phyloP scores from a whole-genome alignment of 2,797 vertebrate genomes.

The Chromobotia macracanthus region DNA sequence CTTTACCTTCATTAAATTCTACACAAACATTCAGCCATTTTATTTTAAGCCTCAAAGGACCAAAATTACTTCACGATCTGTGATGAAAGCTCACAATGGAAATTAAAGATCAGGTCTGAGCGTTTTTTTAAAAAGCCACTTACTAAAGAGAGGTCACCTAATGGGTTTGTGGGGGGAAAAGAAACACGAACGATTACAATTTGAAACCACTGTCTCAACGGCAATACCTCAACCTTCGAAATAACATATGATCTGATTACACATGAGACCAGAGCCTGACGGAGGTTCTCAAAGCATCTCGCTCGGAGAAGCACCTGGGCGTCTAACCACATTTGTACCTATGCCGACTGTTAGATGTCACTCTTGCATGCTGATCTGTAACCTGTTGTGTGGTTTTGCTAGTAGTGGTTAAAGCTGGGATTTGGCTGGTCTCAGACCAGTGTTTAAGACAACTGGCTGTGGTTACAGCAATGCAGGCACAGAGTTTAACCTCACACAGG shows the following conservation, averaged over 20 bases:
- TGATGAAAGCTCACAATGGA: not conserved
- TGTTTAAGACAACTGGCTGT: slow-evolving; percentile 45
- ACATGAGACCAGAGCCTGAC: slow-evolving; percentile 74
- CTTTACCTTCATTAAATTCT: not conserved
- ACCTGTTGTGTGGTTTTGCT: slow-evolving; percentile 45
- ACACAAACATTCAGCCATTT: not conserved
- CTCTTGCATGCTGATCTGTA: slow-evolving; percentile 40
- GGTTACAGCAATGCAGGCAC: slow-evolving; percentile 49
- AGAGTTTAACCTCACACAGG: slow-evolving; percentile 78
- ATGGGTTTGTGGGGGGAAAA: slow-evolving; percentile 6
- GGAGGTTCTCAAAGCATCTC: slow-evolving; percentile 74
- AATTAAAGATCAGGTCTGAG: not conserved
- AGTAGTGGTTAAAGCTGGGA: slow-evolving; percentile 12
- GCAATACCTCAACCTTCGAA: slow-evolving; percentile 48
- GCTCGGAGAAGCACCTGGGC: slow-evolving; percentile 56
- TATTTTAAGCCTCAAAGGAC: not conserved
- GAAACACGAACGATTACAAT: slow-evolving; percentile 30
- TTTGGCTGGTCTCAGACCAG: slow-evolving; percentile 46
- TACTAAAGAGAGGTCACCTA: slow-evolving; percentile 38
- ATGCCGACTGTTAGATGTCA: slow-evolving; percentile 34
- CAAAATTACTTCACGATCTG: slow-evolving; percentile 15
- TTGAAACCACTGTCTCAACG: slow-evolving; percentile 55
- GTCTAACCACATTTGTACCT: slow-evolving; percentile 55
- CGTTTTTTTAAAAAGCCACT: slow-evolving; percentile 3
- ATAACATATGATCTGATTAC: slow-evolving; percentile 67